Evolutionary conservation across 2,888 invertebrate genomes (phyloP), one percentile per base, ranked within the genome.

Genomic region (Hirtodrosophila cameraria): DNA sequence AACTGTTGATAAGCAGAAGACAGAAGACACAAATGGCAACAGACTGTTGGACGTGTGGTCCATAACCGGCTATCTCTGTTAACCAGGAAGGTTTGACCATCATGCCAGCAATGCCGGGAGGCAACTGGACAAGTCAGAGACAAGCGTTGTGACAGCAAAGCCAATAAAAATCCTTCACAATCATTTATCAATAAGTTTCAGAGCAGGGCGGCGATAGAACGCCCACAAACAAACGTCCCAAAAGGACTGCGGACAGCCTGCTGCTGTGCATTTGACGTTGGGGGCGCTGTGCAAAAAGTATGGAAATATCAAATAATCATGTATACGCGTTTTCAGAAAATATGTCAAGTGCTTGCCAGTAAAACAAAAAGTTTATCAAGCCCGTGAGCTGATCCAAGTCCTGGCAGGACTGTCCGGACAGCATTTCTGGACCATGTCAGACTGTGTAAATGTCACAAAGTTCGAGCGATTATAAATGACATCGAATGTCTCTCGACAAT

Each of bases 381-480:
- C 25, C 50, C 28, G 11, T 11, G 27, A 23, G 43, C 50, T 58
- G 35, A 13, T 23, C 33, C 46, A 43, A 39, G 60, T 46, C 59
- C 57, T 20, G 13, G 11, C 36, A 11, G 45, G 30, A 13, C 49
- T 27, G 59, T 46, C 58, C 39, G 41, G 36, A 18, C 57, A 31
- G 35, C 35, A 28, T 15, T n/a, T n/a, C 18, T 36, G 60, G 42
- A 49, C 46, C 33, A 53, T 86, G 84, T 77, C 69, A 48, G 42
- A 48, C 50, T 60, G 68, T 71, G 79, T 74, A 76, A 79, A 80
- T 81, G 87, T 79, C 87, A 86, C 55, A 86, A 86, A 86, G 82
- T 81, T 84, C 73, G 54, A 57, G 66, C 69, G 64, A 76, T 88
- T 81, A 88, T 87, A 86, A 87, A 89, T 82, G 88, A 82, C 73